phyloP scores from a whole-genome alignment of 2,797 vertebrate species.

The Poeciliopsis infans region DNA sequence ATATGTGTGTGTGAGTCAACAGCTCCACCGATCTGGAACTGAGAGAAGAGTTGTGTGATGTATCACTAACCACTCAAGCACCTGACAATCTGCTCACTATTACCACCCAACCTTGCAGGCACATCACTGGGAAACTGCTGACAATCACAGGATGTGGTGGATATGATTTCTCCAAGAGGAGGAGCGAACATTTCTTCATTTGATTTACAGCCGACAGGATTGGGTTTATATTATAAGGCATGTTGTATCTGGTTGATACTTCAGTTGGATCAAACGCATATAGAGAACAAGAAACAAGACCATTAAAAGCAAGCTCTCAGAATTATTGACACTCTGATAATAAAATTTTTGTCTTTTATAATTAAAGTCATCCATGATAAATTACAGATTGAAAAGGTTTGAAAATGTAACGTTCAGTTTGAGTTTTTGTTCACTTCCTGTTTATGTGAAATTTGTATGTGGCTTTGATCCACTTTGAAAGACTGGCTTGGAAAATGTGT shows the following conservation, averaged over 20 bases:
- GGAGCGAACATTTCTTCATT: slow-evolving; percentile 30
- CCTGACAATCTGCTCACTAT: slow-evolving; percentile 47
- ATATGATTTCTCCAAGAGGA: slow-evolving; percentile 36
- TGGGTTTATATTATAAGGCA: slow-evolving; percentile 51
- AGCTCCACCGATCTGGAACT: slow-evolving; percentile 39
- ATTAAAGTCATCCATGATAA: neutral
- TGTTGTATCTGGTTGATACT: slow-evolving; percentile 37
- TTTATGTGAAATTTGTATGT: neutral
- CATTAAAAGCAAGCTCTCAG: slow-evolving; percentile 15
- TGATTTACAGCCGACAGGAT: slow-evolving; percentile 43
- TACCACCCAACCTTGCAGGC: slow-evolving; percentile 56
- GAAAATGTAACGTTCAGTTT: neutral
- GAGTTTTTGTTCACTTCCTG: neutral
- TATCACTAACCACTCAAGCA: slow-evolving; percentile 44
- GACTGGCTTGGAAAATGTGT: neutral
- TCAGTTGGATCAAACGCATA: slow-evolving; percentile 12
- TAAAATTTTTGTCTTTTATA: neutral
- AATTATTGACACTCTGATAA: neutral
- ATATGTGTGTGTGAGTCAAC: slow-evolving; percentile 55
- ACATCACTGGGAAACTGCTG: slow-evolving; percentile 47
- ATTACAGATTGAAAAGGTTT: neutral
- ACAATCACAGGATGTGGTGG: slow-evolving; percentile 56
- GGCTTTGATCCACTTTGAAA: neutral
- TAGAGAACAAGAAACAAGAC: slow-evolving; percentile 18
- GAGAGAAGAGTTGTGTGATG: slow-evolving; percentile 40